Evolutionary conservation across 2,888 invertebrate genomes (phyloP).

Genomic region (Drosophila barbarae): DNA sequence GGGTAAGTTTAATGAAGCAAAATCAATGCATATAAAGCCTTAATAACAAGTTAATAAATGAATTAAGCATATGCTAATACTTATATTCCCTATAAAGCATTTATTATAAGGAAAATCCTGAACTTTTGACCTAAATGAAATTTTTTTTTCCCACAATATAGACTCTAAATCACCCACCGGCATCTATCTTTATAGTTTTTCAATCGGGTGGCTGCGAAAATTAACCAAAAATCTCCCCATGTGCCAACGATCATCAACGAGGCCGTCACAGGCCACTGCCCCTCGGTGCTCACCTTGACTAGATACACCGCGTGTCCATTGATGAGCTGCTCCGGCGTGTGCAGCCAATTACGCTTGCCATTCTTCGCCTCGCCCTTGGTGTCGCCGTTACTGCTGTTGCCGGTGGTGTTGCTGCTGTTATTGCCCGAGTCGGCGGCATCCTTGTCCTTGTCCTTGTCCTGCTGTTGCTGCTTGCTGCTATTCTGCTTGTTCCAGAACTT

Average conservation of each 20-base stretch:
- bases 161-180: background rate
- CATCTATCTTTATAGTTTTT: background rate
- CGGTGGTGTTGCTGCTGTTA: slow-evolving; percentile 79
- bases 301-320: slow-evolving; percentile 98
- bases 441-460: slow-evolving; percentile 66
- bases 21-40: no score
- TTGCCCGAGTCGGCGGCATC: slow-evolving; percentile 80
- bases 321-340: slow-evolving; percentile 94
- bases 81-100: background rate
- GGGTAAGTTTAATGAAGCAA: background rate
- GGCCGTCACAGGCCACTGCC: slow-evolving; percentile 29
- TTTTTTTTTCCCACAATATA: background rate
- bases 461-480: slow-evolving; percentile 78
- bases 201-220: background rate
- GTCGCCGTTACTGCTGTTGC: slow-evolving; percentile 71
- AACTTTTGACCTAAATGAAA: background rate
- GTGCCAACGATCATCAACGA: slow-evolving; percentile 7
- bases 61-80: background rate
- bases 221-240: background rate
- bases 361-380: slow-evolving; percentile 79
- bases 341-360: slow-evolving; percentile 90
- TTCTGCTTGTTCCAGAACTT: slow-evolving; percentile 85
- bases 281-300: slow-evolving; percentile 88
- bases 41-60: background rate
- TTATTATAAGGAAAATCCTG: background rate